A percentile compares a stretch with the other conserved stretches of the same genome.
Evolutionary conservation across 2,113 vertebrate species (phyloP).

Genomic region (Aegithalos caudatus): DNA sequence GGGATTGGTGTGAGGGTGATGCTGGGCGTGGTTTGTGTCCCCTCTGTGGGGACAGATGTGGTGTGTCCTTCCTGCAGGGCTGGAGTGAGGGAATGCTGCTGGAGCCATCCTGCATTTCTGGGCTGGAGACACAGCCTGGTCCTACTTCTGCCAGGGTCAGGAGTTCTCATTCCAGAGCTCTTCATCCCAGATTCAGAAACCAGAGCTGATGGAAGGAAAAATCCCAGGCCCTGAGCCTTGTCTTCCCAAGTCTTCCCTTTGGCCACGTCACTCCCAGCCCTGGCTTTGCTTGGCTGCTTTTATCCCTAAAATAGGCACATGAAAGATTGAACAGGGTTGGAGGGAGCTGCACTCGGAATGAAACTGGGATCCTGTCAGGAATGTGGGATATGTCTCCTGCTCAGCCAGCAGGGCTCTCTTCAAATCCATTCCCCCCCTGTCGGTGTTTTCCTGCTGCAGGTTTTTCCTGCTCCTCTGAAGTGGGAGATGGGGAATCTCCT

Average conservation of each 20-base stretch:
- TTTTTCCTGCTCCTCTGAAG: background rate
- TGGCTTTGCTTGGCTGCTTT: background rate
- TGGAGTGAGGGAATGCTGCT: accelerated
- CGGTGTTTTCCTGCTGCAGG: background rate
- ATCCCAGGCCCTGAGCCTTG: background rate
- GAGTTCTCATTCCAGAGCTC: background rate
- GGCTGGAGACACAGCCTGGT: too few species aligned
- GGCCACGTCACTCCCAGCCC: background rate
- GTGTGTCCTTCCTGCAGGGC: accelerated
- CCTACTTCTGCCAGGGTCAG: background rate
- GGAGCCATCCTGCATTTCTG: background rate
- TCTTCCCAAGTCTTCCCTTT: background rate
- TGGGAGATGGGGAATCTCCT: background rate
- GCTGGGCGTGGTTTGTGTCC: background rate
- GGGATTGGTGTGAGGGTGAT: background rate
- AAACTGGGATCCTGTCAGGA: background rate
- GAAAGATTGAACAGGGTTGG: background rate
- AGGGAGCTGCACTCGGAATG: background rate
- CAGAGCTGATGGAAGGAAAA: background rate
- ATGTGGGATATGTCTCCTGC: background rate
- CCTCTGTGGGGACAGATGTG: background rate
- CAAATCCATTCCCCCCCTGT: accelerated
- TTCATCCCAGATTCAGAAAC: background rate
- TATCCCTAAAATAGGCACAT: background rate
- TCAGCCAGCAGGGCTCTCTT: background rate